These are phyloP conservation scores for Tetramorium parvispinum DNA, from an alignment of 1,140 invertebrate genomes.

Conservation along the genomic window DNA sequence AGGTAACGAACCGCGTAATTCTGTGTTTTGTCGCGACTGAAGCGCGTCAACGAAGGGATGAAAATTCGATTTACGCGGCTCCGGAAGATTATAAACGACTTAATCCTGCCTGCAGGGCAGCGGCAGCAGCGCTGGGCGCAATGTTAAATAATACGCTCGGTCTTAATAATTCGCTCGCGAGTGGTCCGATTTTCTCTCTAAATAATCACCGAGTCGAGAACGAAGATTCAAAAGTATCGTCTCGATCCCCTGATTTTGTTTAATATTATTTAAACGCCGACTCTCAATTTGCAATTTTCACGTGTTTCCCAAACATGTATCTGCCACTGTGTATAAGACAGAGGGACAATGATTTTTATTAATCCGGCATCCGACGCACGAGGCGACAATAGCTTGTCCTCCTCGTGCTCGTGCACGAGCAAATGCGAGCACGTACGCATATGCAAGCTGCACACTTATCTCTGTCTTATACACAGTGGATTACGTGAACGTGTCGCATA, in stretches of 20 bases:
- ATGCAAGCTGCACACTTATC: slow-evolving; percentile 3
- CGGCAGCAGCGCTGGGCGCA: not conserved
- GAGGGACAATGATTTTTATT: slow-evolving; percentile 15
- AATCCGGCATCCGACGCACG: not conserved
- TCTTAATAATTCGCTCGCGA: slow-evolving; percentile 38
- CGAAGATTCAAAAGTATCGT: not conserved
- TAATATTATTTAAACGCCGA: slow-evolving; percentile 11
- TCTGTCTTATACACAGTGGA: not conserved
- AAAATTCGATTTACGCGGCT: slow-evolving; percentile 43
- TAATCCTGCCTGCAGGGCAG: slow-evolving; percentile 29
- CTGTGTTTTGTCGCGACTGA: slow-evolving; percentile 49
- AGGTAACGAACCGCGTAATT: slow-evolving; percentile 53
- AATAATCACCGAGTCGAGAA: not conserved
- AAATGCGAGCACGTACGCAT: not conserved
- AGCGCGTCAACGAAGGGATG: slow-evolving; percentile 43
- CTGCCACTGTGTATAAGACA: no score
- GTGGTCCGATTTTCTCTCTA: slow-evolving; percentile 13
- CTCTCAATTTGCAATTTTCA: not conserved
- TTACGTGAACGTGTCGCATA: slow-evolving; percentile 20
- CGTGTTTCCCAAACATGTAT: not conserved
- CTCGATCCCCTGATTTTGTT: not conserved
- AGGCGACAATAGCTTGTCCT: not conserved
- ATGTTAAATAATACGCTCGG: slow-evolving; percentile 38
- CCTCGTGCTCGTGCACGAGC: not conserved
- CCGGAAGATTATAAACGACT: slow-evolving; percentile 59